phyloP scores from a whole-genome alignment of 2,797 vertebrate species.

The Sphenodon punctatus region DNA sequence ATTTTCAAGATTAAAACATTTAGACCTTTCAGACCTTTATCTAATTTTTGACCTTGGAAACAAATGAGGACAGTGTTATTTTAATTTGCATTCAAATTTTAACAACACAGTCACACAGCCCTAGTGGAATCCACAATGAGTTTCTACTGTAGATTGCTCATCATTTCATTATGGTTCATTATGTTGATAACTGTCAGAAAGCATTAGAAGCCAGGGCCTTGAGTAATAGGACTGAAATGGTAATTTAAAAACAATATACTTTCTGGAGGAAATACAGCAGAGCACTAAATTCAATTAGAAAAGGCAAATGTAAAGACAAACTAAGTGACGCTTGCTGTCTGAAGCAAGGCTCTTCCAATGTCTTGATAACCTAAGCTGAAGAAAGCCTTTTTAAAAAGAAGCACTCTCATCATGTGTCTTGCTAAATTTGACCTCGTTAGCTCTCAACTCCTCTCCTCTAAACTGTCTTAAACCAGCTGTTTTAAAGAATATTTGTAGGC shows the following conservation, averaged over 20 bases:
- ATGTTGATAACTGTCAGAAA: constrained; percentile 83
- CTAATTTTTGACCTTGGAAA: constrained; percentile 78
- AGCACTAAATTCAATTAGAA: constrained; percentile 78
- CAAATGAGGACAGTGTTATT: constrained; percentile 74
- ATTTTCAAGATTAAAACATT: constrained; percentile 51
- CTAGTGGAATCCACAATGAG: constrained; percentile 72
- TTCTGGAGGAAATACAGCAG: constrained; percentile 77
- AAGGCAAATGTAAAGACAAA: constrained; percentile 67
- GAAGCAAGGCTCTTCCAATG: constrained; percentile 52
- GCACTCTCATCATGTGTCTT: constrained; percentile 40
- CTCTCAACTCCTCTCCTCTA: constrained; percentile 19
- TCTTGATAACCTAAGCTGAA: constrained; percentile 57
- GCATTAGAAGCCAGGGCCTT: constrained; percentile 75
- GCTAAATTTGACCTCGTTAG: constrained; percentile 55
- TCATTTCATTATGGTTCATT: constrained; percentile 85
- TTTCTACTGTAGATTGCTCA: constrained; percentile 79
- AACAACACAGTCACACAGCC: constrained; percentile 72
- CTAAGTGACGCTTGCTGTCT: constrained; percentile 61
- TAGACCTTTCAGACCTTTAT: constrained; percentile 31
- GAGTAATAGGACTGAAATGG: constrained; percentile 81
- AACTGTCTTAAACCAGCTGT: constrained; percentile 55
- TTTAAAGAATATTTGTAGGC: constrained; percentile 50
- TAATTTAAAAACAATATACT: constrained; percentile 85
- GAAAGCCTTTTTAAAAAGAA: constrained; percentile 48
- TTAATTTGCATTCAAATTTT: constrained; percentile 77